A percentile compares a stretch with the other conserved stretches of the same genome.
These are phyloP conservation scores for Onychorhynchus coronatus DNA, from an alignment of 2,113 vertebrate genomes.

Conservation along the genomic window DNA sequence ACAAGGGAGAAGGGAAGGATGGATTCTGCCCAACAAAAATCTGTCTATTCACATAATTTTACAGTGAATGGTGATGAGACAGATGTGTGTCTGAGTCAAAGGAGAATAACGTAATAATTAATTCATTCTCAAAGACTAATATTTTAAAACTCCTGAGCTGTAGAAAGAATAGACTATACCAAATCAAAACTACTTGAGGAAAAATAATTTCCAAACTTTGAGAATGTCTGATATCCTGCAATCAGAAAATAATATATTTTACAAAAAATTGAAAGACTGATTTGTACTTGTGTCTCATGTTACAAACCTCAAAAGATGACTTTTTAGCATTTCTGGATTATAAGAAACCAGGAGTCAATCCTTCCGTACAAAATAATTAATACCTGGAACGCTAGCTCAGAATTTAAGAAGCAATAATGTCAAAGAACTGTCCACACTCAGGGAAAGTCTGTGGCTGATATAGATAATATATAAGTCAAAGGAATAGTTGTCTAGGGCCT, in stretches of 20 bases:
- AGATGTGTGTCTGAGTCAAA: not conserved
- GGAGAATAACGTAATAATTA: not conserved
- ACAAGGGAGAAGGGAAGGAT: not conserved
- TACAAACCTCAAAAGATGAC: not conserved
- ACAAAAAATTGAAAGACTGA: not conserved
- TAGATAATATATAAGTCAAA: not conserved
- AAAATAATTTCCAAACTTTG: not conserved
- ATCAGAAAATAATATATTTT: not conserved
- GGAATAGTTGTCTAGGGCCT: not conserved
- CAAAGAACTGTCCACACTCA: not conserved
- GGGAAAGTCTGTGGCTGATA: not conserved
- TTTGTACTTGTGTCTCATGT: not conserved
- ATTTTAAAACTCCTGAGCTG: not conserved
- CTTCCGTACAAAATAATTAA: not conserved
- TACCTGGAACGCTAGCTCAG: not conserved
- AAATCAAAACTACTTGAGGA: not conserved
- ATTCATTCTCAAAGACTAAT: not conserved
- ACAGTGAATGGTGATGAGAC: rapidly evolving
- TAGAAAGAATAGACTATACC: not conserved
- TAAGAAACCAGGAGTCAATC: not conserved
- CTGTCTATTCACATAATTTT: not conserved
- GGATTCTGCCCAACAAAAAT: not conserved
- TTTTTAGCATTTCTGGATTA: not conserved
- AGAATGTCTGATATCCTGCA: not conserved
- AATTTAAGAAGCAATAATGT: not conserved